Conservation (phyloP, 2,113 vertebrate genomes). For the Malurus melanocephalus region DNA sequence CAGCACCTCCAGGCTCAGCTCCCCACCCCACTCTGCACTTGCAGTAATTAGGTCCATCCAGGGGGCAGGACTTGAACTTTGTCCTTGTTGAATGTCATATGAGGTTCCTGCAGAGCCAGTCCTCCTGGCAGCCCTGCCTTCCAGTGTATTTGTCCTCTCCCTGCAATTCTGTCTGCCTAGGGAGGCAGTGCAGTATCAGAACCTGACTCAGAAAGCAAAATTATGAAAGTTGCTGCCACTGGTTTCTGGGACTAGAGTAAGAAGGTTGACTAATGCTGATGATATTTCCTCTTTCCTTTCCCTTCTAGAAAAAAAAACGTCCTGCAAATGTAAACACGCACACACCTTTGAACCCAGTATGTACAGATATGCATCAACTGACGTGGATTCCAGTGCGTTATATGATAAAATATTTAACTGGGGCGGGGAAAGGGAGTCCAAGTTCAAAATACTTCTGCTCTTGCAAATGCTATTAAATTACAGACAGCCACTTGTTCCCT, state of each 20-base stretch:
- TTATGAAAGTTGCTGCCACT: background rate
- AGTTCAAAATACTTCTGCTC: slow-evolving; percentile 50
- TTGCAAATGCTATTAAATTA: slow-evolving; percentile 33
- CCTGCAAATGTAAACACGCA: slow-evolving; percentile 10
- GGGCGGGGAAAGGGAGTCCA: slow-evolving; percentile 18
- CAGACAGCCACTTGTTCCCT: slow-evolving; percentile 19
- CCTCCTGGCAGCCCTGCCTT: background rate
- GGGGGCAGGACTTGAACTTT: background rate
- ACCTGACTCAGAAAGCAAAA: slow-evolving; percentile 14
- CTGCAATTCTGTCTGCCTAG: rapidly evolving
- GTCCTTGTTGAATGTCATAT: background rate
- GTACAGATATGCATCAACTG: slow-evolving; percentile 43
- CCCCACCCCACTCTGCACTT: background rate
- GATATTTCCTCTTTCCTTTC: slow-evolving; percentile 41
- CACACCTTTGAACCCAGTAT: slow-evolving; percentile 52
- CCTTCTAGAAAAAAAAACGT: slow-evolving; percentile 1
- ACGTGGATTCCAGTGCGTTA: background rate
- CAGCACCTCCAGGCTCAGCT: background rate
- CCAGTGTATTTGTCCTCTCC: rapidly evolving
- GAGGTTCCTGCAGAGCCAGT: background rate
- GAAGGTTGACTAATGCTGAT: slow-evolving; percentile 9
- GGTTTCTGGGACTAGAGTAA: background rate
- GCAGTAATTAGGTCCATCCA: background rate
- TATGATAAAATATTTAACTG: slow-evolving; percentile 49
- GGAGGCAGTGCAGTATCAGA: background rate